Evolutionary conservation across 2,113 vertebrate species (phyloP), one percentile per base, ranked within the genome.

Genomic region (Phrynosoma blainvillii): DNA sequence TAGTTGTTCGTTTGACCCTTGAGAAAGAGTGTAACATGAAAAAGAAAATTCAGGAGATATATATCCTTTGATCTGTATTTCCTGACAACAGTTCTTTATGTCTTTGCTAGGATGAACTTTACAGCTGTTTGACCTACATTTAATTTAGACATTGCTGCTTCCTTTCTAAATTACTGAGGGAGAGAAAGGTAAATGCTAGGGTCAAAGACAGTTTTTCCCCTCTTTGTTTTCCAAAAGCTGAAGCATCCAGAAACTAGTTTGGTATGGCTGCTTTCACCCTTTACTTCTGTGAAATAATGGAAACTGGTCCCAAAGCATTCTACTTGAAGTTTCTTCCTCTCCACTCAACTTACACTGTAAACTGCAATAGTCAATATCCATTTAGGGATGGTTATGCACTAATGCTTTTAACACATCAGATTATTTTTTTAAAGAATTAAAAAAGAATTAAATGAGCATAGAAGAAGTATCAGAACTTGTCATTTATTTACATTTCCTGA

Each of bases 51-150:
- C 71, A 76, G 32, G 32, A 27, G 11, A n/a, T 71, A 84, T 54
- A 59, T 27, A 84, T 74, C n/a, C 20, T 42, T 21, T 14, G 32
- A 10, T 75, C 71, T 75, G 32, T 40, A 32, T 84, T 75, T 84
- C 74, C 71, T 59, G n/a, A 75, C 52, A 82, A 42, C 71, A 62
- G 68, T 52, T 59, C 47, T 59, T 84, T 62, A 75, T 62, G n/a
- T 62, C 71, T 84, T 84, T 47, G 18, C 25, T n/a, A 52, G 2
- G 65, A 79, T 86, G 65, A 62, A 86, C 85, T 54, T 86, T 36
- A 56, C 10, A 71, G 82, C 5, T 36, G 3, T 86, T 86, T 75
- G 62, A 62, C 20, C 68, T 68, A 23, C 36, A 59, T 62, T 87
- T 81, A 54, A 5, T 65, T 81, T 62, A 25, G 25, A 25, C 56